Evolutionary conservation across 2,888 invertebrate genomes (phyloP), one percentile per base, ranked within the genome.

Genomic region (Coecobrya sp.): DNA sequence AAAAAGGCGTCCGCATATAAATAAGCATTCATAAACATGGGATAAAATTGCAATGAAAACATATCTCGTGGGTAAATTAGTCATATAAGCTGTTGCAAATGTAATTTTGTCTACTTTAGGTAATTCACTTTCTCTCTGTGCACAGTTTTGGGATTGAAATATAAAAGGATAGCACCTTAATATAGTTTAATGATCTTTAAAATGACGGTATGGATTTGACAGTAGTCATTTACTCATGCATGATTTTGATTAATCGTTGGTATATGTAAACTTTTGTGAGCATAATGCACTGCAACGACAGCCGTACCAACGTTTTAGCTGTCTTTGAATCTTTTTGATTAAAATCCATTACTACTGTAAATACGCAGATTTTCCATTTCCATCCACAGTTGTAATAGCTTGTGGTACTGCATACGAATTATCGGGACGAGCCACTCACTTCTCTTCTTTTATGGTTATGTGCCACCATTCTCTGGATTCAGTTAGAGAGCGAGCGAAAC

Each of bases 361-460:
- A 68, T 68, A 27, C 19, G 27, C 27, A 65, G 65, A 65, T 65
- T 59, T 27, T 27, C 79, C n/a, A 65, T 65, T 59, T 27, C 68
- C 79, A 4, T 45, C 30, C 68, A 13, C 30, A 27, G 68, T 68
- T 30, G 49, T 30, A 30, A 68, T 68, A 5, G 11, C 30, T 19
- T 19, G 11, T 22, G 62, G 7, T 62, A 68, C 68, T 30, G 13
- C 8, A 68, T 27, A 30, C 11, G 68, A 27, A 49, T 49, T 30
- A 68, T 16, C 13, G 68, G 30, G 19, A 25, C n/a, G 27, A 68
- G 30, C 19, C 19, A n/a, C 22, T 19, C 5, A 62, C 62, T 36
- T 4, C 36, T 36, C 36, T 36, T 19, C 4, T 22, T 5, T 25
- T 11, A 62, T 19, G 62, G 19, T 25, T 25, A 62, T 81, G 52